These are phyloP conservation scores for Naso thynnoides DNA, from an alignment of 2,797 vertebrate species.

Conservation along the genomic window DNA sequence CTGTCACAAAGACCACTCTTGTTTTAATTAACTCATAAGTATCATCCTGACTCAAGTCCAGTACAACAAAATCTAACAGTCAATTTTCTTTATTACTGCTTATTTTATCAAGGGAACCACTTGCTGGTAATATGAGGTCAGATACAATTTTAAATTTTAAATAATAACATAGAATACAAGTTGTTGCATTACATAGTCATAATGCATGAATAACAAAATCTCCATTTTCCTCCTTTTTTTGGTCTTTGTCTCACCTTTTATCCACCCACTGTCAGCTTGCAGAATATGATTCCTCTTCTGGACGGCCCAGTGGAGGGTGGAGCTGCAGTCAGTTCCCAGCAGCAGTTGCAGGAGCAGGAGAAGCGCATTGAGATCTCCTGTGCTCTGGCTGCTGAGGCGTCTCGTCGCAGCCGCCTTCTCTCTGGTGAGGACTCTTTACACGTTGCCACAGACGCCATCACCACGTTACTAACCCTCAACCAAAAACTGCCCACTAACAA, in stretches of 20 bases:
- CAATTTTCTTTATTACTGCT: background rate
- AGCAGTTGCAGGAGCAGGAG: conserved; percentile 95
- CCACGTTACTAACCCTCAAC: background rate
- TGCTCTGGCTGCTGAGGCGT: conserved; percentile 94
- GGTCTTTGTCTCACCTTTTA: background rate
- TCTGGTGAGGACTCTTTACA: conserved; percentile 87
- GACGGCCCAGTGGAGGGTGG: conserved; percentile 90
- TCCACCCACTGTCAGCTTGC: conserved; percentile 84
- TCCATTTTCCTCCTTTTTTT: no score
- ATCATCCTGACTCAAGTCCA: no score
- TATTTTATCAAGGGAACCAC: background rate
- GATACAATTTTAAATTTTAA: background rate
- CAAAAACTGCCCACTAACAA: background rate
- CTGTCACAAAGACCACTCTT: no score
- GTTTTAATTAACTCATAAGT: no score
- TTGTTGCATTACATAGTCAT: background rate
- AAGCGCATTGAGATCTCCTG: conserved; percentile 98
- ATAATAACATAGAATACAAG: background rate
- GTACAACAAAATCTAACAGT: no score
- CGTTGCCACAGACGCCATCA: background rate
- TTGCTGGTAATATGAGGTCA: background rate
- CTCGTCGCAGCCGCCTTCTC: conserved; percentile 93
- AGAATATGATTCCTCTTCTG: conserved; percentile 91
- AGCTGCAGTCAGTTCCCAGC: conserved; percentile 84
- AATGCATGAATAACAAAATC: background rate